These are phyloP conservation scores for Gambusia yucatana DNA, from an alignment of 2,797 vertebrate species.

Conservation along the genomic window DNA sequence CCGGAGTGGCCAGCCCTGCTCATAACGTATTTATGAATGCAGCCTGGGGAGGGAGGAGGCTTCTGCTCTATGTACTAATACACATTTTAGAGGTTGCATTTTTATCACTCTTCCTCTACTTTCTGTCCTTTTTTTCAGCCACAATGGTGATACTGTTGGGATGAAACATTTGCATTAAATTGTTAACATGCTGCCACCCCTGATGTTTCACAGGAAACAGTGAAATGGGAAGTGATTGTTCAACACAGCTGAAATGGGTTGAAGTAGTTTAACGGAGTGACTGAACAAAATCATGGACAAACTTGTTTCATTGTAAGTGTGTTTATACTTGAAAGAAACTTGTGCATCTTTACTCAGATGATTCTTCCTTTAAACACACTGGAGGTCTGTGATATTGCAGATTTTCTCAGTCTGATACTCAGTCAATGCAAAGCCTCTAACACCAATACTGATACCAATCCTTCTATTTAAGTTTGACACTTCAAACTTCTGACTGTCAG, in stretches of 20 bases:
- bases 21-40: slow-evolving; percentile 67
- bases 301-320: background rate
- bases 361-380: background rate
- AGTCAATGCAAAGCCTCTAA: too few species aligned
- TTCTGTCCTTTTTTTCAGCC: slow-evolving; percentile 6
- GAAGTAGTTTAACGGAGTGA: background rate
- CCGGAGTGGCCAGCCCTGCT: slow-evolving; percentile 31
- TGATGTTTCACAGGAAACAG: background rate
- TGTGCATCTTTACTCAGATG: background rate
- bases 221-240: background rate
- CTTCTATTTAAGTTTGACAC: too few species aligned
- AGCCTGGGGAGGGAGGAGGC: slow-evolving; percentile 36
- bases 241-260: background rate
- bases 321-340: background rate
- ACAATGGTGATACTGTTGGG: background rate
- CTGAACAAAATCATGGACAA: background rate
- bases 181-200: background rate
- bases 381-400: too few species aligned
- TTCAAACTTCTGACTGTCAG: too few species aligned
- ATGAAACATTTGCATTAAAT: background rate
- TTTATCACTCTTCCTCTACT: slow-evolving; percentile 26
- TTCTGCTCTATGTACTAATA: slow-evolving; percentile 54
- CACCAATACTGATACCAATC: too few species aligned
- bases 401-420: too few species aligned
- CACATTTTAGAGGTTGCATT: slow-evolving; percentile 35